phyloP scores from a whole-genome alignment of 2,888 invertebrate species.

The Eilema griseolum region DNA sequence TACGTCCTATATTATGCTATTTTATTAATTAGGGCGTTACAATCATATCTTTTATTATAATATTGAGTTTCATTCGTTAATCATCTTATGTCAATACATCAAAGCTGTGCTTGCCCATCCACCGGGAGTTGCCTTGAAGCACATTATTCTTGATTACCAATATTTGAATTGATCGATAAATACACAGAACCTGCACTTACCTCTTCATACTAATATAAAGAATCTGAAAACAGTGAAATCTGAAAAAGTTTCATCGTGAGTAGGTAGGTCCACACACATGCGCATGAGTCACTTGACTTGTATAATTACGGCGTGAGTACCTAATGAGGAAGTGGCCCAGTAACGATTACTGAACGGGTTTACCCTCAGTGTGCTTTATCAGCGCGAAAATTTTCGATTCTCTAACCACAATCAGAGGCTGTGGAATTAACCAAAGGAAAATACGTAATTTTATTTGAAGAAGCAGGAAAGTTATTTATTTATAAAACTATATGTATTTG shows the following conservation, averaged over 20 bases:
- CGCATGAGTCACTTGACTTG: conserved; percentile 50
- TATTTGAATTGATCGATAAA: not conserved
- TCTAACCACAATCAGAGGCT: not conserved
- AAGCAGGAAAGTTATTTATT: not conserved
- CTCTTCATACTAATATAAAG: not conserved
- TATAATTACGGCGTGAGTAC: conserved; percentile 48
- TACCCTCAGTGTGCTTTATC: conserved; percentile 34
- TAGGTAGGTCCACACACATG: conserved; percentile 25
- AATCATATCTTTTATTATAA: too few species aligned
- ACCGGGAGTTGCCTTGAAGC: too few species aligned
- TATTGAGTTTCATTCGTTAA: too few species aligned
- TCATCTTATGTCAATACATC: too few species aligned
- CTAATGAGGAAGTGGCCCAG: conserved; percentile 64
- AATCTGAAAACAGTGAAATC: not conserved
- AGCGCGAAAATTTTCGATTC: not conserved
- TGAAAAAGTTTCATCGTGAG: not conserved
- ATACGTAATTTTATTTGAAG: not conserved
- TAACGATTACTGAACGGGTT: conserved; percentile 43
- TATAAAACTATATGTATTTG: too few species aligned
- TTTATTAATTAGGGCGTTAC: too few species aligned
- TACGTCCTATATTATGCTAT: too few species aligned
- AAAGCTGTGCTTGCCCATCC: too few species aligned
- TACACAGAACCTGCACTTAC: not conserved
- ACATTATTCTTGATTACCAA: not conserved
- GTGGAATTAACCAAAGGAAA: not conserved